These are phyloP conservation scores for Odobenus rosmarus DNA, from an alignment of 2,113 vertebrate genomes.

Conservation along the genomic window DNA sequence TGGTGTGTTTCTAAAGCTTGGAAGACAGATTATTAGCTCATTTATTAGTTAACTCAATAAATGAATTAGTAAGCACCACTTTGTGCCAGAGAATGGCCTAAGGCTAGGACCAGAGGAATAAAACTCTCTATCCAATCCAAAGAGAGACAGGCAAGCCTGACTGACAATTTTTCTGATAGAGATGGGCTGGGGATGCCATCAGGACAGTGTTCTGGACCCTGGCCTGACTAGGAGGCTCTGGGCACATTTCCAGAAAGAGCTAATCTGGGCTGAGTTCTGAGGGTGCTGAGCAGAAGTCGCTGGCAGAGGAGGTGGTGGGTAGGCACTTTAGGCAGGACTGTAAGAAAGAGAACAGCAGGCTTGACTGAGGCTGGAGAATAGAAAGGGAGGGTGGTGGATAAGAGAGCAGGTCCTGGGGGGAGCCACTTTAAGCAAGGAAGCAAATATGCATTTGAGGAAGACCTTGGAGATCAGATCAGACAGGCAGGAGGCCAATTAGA, in stretches of 20 bases:
- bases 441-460: not conserved
- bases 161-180: not conserved
- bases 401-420: not conserved
- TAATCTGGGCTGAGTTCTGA: not conserved
- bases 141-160: not conserved
- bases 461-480: not conserved
- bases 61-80: not conserved
- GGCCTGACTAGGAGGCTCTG: not conserved
- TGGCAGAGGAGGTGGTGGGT: not conserved
- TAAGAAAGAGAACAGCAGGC: not conserved
- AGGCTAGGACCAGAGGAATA: not conserved
- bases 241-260: not conserved
- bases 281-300: not conserved
- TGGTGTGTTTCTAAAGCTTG: not conserved
- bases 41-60: not conserved
- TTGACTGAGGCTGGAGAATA: not conserved
- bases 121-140: not conserved
- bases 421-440: not conserved
- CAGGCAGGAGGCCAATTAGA: not conserved
- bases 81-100: not conserved
- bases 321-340: not conserved
- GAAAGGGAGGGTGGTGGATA: not conserved
- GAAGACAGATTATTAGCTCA: not conserved
- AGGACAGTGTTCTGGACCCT: not conserved
- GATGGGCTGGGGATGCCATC: too few species aligned